Percentiles rank a stretch among this genome's conserved stretches.
Evolutionary conservation across 2,888 invertebrate genomes (phyloP).

Genomic region (Diploptera punctata): DNA sequence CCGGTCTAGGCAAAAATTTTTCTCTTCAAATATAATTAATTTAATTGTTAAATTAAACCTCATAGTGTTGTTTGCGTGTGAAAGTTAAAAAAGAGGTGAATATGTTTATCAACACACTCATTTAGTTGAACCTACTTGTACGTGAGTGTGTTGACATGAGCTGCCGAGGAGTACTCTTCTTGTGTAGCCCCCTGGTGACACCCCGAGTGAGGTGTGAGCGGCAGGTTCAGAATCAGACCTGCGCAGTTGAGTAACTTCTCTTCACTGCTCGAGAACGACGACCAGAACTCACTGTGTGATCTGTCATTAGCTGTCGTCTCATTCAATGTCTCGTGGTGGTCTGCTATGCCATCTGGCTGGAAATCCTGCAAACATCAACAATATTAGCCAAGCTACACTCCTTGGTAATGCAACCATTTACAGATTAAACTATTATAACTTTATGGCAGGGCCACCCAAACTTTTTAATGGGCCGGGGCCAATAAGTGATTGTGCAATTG

Average conservation of each 20-base stretch:
- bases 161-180: slow-evolving; percentile 57
- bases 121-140: slow-evolving; percentile 71
- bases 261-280: slow-evolving; percentile 81
- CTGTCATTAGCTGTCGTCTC: slow-evolving; percentile 71
- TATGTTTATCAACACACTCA: too few relatives aligned
- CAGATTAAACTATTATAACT: too few relatives aligned
- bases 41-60: too few relatives aligned
- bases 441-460: too few relatives aligned
- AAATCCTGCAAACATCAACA: slow-evolving; percentile 56
- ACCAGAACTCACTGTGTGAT: slow-evolving; percentile 81
- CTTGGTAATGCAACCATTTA: too few relatives aligned
- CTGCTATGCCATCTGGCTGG: slow-evolving; percentile 68
- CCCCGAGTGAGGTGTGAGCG: slow-evolving; percentile 67
- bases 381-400: too few relatives aligned
- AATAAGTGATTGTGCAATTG: too few relatives aligned
- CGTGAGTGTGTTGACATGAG: slow-evolving; percentile 67
- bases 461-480: too few relatives aligned
- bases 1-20: too few relatives aligned
- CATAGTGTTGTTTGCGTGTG: too few relatives aligned
- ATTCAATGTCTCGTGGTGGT: slow-evolving; percentile 67
- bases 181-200: slow-evolving; percentile 59
- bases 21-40: too few relatives aligned
- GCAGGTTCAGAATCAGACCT: slow-evolving; percentile 74
- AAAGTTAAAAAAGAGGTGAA: too few relatives aligned
- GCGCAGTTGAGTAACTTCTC: slow-evolving; percentile 76